Percentiles rank a stretch among this genome's conserved stretches.
phyloP scores from a whole-genome alignment of 1,140 invertebrate species.

The Aphaenogaster ashmeadi region DNA sequence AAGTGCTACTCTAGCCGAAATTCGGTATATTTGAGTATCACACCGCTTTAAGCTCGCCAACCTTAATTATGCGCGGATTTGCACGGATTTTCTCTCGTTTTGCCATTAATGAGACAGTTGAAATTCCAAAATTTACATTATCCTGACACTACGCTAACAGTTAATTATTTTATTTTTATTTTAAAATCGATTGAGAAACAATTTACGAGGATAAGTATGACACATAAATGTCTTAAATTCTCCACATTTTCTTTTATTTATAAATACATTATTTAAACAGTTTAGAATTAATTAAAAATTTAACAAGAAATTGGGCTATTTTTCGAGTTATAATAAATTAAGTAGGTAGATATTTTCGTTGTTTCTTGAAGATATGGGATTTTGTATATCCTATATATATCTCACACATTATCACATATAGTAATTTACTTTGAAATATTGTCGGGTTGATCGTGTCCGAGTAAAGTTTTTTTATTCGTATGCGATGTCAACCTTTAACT shows the following conservation, averaged over 20 bases:
- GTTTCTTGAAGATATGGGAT: neutral
- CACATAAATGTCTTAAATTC: neutral
- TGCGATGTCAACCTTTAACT: neutral
- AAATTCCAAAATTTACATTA: conserved; percentile 32
- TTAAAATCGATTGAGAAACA: neutral
- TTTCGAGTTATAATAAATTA: neutral
- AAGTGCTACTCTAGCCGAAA: conserved; percentile 71
- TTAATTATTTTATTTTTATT: neutral
- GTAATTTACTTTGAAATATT: conserved; percentile 53
- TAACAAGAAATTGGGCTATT: neutral
- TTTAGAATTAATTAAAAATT: conserved; percentile 1
- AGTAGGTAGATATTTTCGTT: neutral
- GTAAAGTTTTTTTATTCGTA: conserved; percentile 22
- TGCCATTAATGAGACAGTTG: neutral
- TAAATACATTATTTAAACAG: neutral
- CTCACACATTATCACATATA: conserved; percentile 18
- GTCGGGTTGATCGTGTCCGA: neutral
- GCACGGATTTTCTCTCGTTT: conserved; percentile 51
- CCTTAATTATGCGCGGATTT: conserved; percentile 69
- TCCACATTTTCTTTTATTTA: neutral
- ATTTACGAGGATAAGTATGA: neutral
- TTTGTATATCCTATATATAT: neutral
- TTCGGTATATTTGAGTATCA: conserved; percentile 73
- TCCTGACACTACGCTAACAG: neutral
- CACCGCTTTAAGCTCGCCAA: conserved; percentile 64